Percentiles rank a stretch among this genome's conserved stretches.
Evolutionary conservation across 1,140 invertebrate genomes (phyloP).

Genomic region (Neoseiulus cucumeris): DNA sequence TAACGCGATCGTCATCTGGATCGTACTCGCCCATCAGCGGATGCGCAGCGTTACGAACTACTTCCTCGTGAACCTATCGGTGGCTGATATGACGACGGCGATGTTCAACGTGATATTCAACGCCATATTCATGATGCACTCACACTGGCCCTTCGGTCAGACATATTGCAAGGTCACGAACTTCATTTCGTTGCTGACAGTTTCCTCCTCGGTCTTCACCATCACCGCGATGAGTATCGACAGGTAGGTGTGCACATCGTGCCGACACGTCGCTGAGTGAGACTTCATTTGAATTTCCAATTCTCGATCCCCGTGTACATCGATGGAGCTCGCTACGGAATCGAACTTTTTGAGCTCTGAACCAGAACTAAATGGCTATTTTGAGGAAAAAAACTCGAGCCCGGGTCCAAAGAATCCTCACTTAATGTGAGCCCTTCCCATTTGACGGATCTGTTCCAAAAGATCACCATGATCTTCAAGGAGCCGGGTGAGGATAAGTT

Average conservation of each 20-base stretch:
- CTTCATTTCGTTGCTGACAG: conserved; percentile 68
- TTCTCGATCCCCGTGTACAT: no score
- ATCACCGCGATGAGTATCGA: conserved; percentile 85
- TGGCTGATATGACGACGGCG: conserved; percentile 27
- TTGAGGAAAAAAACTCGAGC: no score
- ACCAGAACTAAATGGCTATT: no score
- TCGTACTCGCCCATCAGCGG: conserved; percentile 52
- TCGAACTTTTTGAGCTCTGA: no score
- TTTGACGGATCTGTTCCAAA: no score
- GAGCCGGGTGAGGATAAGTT: no score
- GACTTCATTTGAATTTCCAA: no score
- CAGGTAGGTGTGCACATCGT: conserved; percentile 48
- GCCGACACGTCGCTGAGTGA: no score
- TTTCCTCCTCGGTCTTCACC: conserved; percentile 72
- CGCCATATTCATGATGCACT: conserved; percentile 29
- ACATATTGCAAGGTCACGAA: conserved; percentile 66
- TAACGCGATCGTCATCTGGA: conserved; percentile 71
- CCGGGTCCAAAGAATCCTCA: no score
- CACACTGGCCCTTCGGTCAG: conserved; percentile 64
- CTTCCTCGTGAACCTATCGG: conserved; percentile 25
- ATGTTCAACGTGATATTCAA: conserved; percentile 32
- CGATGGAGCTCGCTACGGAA: no score
- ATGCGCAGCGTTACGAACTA: conserved; percentile 26
- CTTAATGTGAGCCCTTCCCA: no score
- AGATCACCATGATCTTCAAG: no score